A percentile compares a stretch with the other conserved stretches of the same genome.
Conservation (phyloP, 2,888 invertebrate genomes). For the Galeopsomyia nigrocyanea region DNA sequence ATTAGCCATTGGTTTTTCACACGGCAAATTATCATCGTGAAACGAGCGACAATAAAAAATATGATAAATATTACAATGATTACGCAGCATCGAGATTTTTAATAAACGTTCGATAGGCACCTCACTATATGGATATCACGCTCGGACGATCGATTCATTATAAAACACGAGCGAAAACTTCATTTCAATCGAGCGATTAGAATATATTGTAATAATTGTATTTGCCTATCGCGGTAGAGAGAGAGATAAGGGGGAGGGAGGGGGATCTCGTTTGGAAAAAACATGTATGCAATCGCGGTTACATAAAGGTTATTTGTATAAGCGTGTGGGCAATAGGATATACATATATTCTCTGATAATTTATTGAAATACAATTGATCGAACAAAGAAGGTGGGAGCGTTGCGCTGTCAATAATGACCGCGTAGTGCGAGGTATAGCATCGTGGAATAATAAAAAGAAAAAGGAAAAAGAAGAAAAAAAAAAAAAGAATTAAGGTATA, state of each 20-base stretch:
- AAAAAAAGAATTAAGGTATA: not conserved
- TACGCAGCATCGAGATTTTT: slow-evolving; percentile 21
- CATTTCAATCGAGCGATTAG: too few species aligned
- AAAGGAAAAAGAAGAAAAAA: slow-evolving; percentile 16
- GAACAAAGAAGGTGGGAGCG: slow-evolving; percentile 6
- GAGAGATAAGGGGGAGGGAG: too few species aligned
- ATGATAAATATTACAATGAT: slow-evolving; percentile 44
- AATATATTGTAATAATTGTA: too few species aligned
- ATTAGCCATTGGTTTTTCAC: slow-evolving; percentile 45
- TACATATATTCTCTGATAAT: slow-evolving; percentile 22
- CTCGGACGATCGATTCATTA: not conserved
- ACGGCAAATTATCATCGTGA: slow-evolving; percentile 38
- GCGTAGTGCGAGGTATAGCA: not conserved
- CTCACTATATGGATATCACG: slow-evolving; percentile 6
- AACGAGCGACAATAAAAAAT: slow-evolving; percentile 31
- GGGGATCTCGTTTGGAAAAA: slow-evolving; percentile 26
- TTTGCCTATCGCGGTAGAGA: too few species aligned
- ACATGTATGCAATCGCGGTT: slow-evolving; percentile 35
- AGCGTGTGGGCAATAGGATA: slow-evolving; percentile 4
- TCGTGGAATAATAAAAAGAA: slow-evolving; percentile 1
- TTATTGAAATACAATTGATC: slow-evolving; percentile 43
- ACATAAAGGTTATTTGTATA: slow-evolving; percentile 36
- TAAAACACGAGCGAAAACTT: too few species aligned
- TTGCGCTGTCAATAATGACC: slow-evolving; percentile 3
- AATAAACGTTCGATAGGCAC: slow-evolving; percentile 36